These are phyloP conservation scores for Brachionus plicatilis DNA, from an alignment of 1,140 invertebrate species.

Conservation along the genomic window DNA sequence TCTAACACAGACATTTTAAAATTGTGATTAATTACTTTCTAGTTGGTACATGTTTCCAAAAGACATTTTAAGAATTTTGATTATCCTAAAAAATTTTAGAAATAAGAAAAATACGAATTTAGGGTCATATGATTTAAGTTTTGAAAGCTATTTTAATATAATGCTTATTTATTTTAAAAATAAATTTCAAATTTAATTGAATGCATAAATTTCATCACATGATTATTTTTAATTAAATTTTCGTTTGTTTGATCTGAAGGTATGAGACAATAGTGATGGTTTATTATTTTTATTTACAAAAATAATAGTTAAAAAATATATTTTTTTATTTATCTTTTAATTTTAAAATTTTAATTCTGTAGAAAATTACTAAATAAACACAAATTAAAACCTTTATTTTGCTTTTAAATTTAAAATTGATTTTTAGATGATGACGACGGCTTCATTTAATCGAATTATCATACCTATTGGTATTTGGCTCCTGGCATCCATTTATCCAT, in stretches of 20 bases:
- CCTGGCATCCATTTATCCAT: too few species aligned
- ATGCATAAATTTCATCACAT: background rate
- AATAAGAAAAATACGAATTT: background rate
- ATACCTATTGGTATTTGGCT: too few species aligned
- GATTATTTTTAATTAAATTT: conserved; percentile 19
- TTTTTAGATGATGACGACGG: too few species aligned
- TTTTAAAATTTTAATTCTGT: too few species aligned
- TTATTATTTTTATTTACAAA: background rate
- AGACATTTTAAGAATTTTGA: background rate
- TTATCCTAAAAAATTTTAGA: background rate
- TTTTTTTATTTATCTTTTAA: too few species aligned
- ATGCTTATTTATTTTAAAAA: background rate
- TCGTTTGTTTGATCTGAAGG: background rate
- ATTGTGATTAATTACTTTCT: conserved; percentile 17
- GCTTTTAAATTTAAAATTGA: too few species aligned
- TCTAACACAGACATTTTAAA: background rate
- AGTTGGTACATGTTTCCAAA: conserved; percentile 31
- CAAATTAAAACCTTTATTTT: too few species aligned
- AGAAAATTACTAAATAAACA: too few species aligned
- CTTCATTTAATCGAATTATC: too few species aligned
- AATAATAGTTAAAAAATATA: background rate
- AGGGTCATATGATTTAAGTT: background rate
- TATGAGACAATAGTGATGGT: background rate
- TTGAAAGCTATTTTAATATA: background rate
- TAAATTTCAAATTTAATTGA: background rate